Base-by-base conservation (phyloP, 2,113 vertebrate species). In the Cynoglossus semilaevis region DNA sequence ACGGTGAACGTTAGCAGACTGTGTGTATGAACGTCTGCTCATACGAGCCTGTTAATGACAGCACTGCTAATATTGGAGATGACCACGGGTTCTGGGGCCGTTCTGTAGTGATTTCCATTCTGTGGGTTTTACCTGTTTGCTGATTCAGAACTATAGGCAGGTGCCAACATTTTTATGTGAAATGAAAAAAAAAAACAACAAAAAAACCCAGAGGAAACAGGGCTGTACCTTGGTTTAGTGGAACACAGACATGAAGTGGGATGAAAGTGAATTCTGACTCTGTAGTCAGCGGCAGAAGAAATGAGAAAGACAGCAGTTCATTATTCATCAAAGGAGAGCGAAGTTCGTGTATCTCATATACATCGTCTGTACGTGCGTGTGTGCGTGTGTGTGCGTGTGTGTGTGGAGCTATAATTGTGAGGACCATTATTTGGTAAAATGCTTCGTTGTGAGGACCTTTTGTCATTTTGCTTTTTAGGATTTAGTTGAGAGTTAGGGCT, bases 291-390 rank as follows among this genome's bases (percentile, higher is more conserved):
- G 47, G 16, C 12, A 43, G 12, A 12, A 40, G 17, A 56, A 50
- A 67, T 51, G 13, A 57, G 22, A 56, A 63, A 57, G 17, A 46
- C 11, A 45, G 59, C 14, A 59, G 51, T 71, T 63, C 18, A 81
- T 62, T 64, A 63, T 79, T 81, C 1, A 81, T 76, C 63, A 74
- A 79, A 78, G 54, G 40, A 45, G 12, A 66, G 22, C 40, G 7
- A 13, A 8, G 49, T 41, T 34, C 4, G 8, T 15, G 16, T 14
- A 44, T 54, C 58, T 8, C 18, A 44, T 17, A n/a, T 5, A 46
- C 61, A 72, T 48, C 50, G n/a, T 29, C 12, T 7, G 12, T 47
- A 36, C 37, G 19, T 41, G 37, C 58, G 58, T 49, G 19, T 48
- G 15, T 43, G 43, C 22, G 22, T 5, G 38, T 19, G n/a, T 58